A percentile compares a stretch with the other conserved stretches of the same genome.
Conservation (phyloP, 2,888 invertebrate genomes). For the Terebella lapidaria region DNA sequence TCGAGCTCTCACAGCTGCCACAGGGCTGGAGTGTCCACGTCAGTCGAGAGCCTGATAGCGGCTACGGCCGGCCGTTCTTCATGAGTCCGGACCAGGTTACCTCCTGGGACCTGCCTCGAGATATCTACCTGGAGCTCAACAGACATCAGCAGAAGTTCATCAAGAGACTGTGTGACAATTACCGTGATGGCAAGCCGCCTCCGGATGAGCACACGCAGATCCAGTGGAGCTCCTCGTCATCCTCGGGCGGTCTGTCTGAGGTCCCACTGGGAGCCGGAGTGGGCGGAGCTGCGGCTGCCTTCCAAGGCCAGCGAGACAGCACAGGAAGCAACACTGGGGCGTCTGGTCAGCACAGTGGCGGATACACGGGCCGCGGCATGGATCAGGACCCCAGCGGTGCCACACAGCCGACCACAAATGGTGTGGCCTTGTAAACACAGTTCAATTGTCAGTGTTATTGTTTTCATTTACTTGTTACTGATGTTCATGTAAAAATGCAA, state of each 20-base stretch:
- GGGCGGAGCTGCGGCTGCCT: background rate
- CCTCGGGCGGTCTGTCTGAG: no score
- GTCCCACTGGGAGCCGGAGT: no score
- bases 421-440: no score
- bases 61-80: conserved; percentile 1
- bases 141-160: background rate
- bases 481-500: no score
- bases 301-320: background rate
- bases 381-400: no score
- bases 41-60: background rate
- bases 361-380: no score
- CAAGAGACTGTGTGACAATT: background rate
- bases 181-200: background rate
- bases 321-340: background rate
- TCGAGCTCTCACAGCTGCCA: background rate
- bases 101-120: background rate
- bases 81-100: background rate
- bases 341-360: background rate
- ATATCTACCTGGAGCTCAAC: background rate
- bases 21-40: conserved; percentile 1
- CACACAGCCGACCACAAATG: no score
- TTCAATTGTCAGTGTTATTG: no score
- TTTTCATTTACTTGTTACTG: no score
- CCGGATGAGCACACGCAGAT: background rate
- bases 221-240: background rate